phyloP scores from a whole-genome alignment of 2,113 vertebrate species.

The Elaphurus davidianus region DNA sequence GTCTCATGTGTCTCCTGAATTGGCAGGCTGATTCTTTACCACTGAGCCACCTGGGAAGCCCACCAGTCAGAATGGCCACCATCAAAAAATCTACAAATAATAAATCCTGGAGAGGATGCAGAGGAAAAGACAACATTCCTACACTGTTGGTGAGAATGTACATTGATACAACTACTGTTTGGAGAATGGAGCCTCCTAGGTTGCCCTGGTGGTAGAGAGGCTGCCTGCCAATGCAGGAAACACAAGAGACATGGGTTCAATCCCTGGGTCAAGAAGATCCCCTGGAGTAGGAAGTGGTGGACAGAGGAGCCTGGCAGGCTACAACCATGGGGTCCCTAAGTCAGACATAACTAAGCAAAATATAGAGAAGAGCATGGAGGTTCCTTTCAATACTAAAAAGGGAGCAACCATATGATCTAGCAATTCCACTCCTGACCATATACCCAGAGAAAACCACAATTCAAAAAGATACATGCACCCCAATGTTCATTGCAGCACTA shows the following conservation, averaged over 20 bases:
- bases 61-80: not conserved
- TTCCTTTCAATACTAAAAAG: not conserved
- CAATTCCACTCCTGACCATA: not conserved
- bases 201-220: not conserved
- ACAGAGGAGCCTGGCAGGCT: not conserved
- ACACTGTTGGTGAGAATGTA: not conserved
- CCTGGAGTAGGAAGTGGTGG: not conserved
- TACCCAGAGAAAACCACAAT: not conserved
- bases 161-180: not conserved
- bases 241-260: not conserved
- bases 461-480: not conserved
- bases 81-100: not conserved
- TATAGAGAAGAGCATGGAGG: not conserved
- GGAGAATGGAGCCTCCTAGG: not conserved
- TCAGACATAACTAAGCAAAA: not conserved
- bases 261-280: not conserved
- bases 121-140: not conserved
- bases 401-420: not conserved
- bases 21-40: not conserved
- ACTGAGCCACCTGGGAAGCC: not conserved
- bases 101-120: not conserved
- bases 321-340: not conserved
- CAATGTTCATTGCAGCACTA: not conserved
- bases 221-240: not conserved
- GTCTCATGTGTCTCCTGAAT: not conserved